A percentile compares a stretch with the other conserved stretches of the same genome.
These are phyloP conservation scores for Holothuria scabra DNA, from an alignment of 53 echinoderm and acorn worm species.

Conservation along the genomic window DNA sequence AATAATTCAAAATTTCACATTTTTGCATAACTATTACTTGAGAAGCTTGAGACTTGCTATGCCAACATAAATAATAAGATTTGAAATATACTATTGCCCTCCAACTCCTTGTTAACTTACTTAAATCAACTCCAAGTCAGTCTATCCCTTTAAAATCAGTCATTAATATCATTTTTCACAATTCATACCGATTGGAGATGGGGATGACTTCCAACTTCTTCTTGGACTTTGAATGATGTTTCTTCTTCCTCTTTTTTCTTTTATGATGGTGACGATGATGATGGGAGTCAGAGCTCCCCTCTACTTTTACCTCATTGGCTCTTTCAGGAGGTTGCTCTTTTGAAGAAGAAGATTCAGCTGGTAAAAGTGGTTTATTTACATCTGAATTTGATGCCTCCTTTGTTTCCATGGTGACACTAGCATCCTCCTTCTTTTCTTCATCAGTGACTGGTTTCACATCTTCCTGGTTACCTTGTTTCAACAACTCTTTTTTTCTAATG, in stretches of 20 bases:
- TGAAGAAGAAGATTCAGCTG: not conserved
- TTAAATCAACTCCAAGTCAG: too few relatives aligned
- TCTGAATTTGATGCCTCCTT: not conserved
- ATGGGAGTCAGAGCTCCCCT: conserved; percentile 11
- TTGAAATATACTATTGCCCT: too few relatives aligned
- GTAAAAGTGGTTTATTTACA: too few relatives aligned
- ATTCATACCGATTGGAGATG: not conserved
- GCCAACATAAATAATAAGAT: too few relatives aligned
- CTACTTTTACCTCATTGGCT: not conserved
- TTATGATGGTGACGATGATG: conserved; percentile 25
- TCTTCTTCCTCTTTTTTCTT: conserved; percentile 54
- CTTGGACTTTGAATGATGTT: conserved; percentile 62
- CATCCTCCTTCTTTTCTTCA: too few relatives aligned
- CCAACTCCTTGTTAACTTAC: too few relatives aligned
- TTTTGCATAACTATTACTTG: too few relatives aligned
- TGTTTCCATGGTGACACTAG: not conserved
- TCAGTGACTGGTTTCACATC: not conserved
- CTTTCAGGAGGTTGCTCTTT: not conserved
- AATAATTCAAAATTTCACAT: too few relatives aligned
- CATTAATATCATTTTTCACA: not conserved
- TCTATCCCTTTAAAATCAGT: too few relatives aligned
- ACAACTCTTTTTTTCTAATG: conserved; percentile 11
- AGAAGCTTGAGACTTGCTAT: too few relatives aligned
- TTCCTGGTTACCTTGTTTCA: not conserved
- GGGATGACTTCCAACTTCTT: conserved; percentile 41